Conservation (phyloP, 1,140 invertebrate species). For the Olivierus martensii region DNA sequence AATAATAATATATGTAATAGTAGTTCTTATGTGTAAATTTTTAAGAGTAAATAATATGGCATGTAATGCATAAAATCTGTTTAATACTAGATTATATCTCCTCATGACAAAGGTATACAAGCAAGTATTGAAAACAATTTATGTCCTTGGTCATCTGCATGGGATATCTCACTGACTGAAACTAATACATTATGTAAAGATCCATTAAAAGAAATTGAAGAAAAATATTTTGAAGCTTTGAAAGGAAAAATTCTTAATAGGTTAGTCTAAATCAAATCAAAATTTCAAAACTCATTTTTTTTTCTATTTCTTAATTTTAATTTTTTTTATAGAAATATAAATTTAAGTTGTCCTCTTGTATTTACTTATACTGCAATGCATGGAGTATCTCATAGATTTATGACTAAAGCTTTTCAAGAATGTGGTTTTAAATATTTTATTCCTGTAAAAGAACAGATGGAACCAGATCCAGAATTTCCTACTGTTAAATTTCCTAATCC, state of each 20-base stretch:
- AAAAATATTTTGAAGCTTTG: constrained; percentile 19
- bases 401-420: constrained; percentile 54
- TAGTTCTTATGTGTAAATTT: too few relatives aligned
- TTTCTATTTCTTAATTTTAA: too few relatives aligned
- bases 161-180: constrained; percentile 38
- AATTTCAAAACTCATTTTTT: not conserved
- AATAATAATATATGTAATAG: too few relatives aligned
- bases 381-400: constrained; percentile 79
- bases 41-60: too few relatives aligned
- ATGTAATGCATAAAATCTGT: not conserved
- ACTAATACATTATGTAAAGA: constrained; percentile 29
- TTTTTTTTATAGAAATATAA: constrained; percentile 33
- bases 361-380: constrained; percentile 96
- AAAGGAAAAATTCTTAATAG: not conserved
- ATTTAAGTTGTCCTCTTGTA: constrained; percentile 40
- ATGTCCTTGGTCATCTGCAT: constrained; percentile 49
- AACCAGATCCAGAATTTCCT: constrained; percentile 91
- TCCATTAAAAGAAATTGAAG: constrained; percentile 37
- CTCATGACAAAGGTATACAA: constrained; percentile 80
- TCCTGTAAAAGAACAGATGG: constrained; percentile 65
- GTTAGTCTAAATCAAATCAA: not conserved
- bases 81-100: constrained; percentile 62
- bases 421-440: constrained; percentile 47
- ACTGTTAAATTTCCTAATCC: constrained; percentile 97
- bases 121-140: constrained; percentile 60